These are phyloP conservation scores for Drosophila neoperkinsi DNA, from an alignment of 2,888 invertebrate genomes.

Conservation along the genomic window DNA sequence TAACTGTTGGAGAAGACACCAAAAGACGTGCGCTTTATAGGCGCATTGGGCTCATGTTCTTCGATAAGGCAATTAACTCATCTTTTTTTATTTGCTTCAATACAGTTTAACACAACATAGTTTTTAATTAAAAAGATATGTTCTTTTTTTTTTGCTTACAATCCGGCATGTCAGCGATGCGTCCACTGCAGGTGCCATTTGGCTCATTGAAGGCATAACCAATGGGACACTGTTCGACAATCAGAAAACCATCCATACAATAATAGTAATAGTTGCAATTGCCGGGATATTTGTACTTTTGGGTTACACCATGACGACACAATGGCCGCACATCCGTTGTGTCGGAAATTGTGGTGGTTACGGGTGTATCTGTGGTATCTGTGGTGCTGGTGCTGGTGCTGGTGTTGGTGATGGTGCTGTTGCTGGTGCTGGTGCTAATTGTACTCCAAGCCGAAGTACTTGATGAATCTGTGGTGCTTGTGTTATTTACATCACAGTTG, in stretches of 20 bases:
- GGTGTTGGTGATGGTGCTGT: not conserved
- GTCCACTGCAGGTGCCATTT: slow-evolving; percentile 45
- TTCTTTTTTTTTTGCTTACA: slow-evolving; percentile 2
- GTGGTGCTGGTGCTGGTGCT: not conserved
- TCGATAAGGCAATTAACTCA: slow-evolving; percentile 60
- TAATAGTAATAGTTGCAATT: slow-evolving; percentile 70
- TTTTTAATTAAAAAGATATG: slow-evolving; percentile 56
- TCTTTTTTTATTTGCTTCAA: slow-evolving; percentile 54
- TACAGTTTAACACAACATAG: slow-evolving; percentile 38
- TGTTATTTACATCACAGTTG: slow-evolving; percentile 14
- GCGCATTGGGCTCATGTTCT: slow-evolving; percentile 6
- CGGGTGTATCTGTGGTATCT: not conserved
- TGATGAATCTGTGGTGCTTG: not conserved
- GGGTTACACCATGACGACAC: slow-evolving; percentile 57
- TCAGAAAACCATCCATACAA: slow-evolving; percentile 64
- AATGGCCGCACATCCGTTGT: slow-evolving; percentile 35
- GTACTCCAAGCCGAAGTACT: not conserved
- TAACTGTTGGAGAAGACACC: slow-evolving; percentile 39
- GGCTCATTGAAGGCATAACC: slow-evolving; percentile 64
- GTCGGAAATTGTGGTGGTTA: slow-evolving; percentile 1
- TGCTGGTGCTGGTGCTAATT: not conserved
- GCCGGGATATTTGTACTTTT: slow-evolving; percentile 58
- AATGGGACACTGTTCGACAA: slow-evolving; percentile 79
- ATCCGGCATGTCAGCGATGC: slow-evolving; percentile 19
- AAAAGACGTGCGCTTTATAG: slow-evolving; percentile 57